These are phyloP conservation scores for Folsomia candida DNA, from an alignment of 2,888 invertebrate genomes.

Conservation along the genomic window DNA sequence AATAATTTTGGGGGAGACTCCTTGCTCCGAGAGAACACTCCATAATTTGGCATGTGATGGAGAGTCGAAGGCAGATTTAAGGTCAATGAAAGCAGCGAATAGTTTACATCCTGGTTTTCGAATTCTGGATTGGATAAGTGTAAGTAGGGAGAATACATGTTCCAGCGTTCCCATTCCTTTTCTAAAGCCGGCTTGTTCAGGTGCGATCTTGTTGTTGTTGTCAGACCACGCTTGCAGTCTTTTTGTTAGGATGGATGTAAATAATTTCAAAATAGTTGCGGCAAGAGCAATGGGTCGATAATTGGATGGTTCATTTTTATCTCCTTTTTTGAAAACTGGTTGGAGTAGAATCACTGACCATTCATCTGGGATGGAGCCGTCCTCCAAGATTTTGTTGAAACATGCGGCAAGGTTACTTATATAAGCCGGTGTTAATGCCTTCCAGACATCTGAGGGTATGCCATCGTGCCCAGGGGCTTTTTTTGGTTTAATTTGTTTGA, in stretches of 20 bases:
- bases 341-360: slow-evolving; percentile 31
- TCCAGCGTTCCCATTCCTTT: slow-evolving; percentile 38
- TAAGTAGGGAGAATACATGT: slow-evolving; percentile 43
- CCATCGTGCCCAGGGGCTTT: background rate
- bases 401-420: background rate
- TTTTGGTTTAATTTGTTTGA: background rate
- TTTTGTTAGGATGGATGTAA: slow-evolving; percentile 34
- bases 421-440: background rate
- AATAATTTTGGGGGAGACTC: slow-evolving; percentile 38
- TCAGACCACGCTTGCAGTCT: slow-evolving; percentile 43
- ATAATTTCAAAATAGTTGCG: too few relatives aligned
- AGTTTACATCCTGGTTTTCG: slow-evolving; percentile 27
- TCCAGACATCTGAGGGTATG: background rate
- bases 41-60: slow-evolving; percentile 37
- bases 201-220: slow-evolving; percentile 36
- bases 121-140: slow-evolving; percentile 29
- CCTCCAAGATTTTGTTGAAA: background rate
- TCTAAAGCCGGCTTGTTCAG: slow-evolving; percentile 49
- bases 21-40: slow-evolving; percentile 24
- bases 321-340: slow-evolving; percentile 46
- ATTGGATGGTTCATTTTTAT: slow-evolving; percentile 30
- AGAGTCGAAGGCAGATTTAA: slow-evolving; percentile 42
- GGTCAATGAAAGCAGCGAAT: slow-evolving; percentile 46
- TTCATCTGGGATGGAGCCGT: background rate
- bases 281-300: too few relatives aligned